Evolutionary conservation across 2,113 vertebrate species (phyloP), one percentile per base, ranked within the genome.

Genomic region (Mixornis gularis): DNA sequence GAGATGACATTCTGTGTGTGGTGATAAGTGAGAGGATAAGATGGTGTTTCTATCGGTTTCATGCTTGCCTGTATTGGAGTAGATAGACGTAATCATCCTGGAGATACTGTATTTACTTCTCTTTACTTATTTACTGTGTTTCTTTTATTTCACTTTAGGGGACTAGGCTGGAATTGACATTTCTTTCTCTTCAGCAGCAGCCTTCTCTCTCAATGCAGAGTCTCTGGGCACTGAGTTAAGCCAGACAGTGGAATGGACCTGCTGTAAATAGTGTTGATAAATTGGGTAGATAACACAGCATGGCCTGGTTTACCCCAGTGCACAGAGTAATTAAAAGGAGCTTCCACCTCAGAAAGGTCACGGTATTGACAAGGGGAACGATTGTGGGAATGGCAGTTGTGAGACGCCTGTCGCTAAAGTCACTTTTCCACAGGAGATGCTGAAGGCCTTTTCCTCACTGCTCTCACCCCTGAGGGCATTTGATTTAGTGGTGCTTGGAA

Each of bases 261-360:
- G 94, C 92, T 94, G 95, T 95, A 96, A 96, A 97, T 96, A 96
- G 93, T 38, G 84, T 77, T 97, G 96, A 97, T 97, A 97, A 97
- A 97, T 96, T 97, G 96, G 88, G 95, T 95, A 97, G 96, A 97
- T 97, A 97, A 96, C 95, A 80, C 90, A 93, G 79, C 8, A 0
- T 92, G 94, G 93, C 94, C 95, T 64, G 91, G 93, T 90, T 96
- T 96, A 96, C 96, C 94, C 95, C 92, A 93, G 95, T 87, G 95
- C 72, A 92, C 86, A 87, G 69, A 81, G 95, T 96, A 96, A 96
- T 96, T 92, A 94, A 96, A 94, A 95, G 85, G 72, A 95, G 91
- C 89, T 95, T 96, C 96, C 9, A 9, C 82, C 80, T 93, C 46
- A 8, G 95, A 96, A 97, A 97, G 96, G 96, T 96, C 95, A 95